Evolutionary conservation across 53 echinoderm and acorn worm genomes (phyloP).

Genomic region (Actinopyga echinites): DNA sequence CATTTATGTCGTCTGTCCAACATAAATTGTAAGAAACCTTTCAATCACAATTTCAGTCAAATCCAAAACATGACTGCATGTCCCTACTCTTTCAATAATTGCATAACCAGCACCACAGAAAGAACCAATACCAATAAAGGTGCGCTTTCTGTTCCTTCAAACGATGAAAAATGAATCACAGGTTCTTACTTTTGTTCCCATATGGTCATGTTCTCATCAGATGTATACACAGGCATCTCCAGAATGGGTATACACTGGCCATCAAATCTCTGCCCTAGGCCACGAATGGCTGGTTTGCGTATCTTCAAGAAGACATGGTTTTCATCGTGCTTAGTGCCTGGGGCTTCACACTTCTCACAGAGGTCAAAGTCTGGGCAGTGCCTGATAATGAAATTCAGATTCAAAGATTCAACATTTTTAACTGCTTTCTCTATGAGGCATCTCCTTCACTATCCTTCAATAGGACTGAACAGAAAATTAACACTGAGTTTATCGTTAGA

Average conservation of each 20-base stretch:
- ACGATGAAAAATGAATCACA: background rate
- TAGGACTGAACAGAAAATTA: too few species aligned
- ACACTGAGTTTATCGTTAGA: too few species aligned
- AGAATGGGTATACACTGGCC: slow-evolving; percentile 66
- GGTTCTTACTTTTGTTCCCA: slow-evolving; percentile 57
- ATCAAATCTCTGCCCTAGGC: slow-evolving; percentile 60
- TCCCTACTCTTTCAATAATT: too few species aligned
- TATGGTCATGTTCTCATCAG: slow-evolving; percentile 60
- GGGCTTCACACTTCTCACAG: slow-evolving; percentile 79
- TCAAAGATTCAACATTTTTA: background rate
- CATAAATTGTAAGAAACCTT: too few species aligned
- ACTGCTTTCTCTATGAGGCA: too few species aligned
- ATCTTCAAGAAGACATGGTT: slow-evolving; percentile 95
- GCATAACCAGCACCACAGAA: too few species aligned
- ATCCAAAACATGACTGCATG: too few species aligned
- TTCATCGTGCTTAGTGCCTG: slow-evolving; percentile 57
- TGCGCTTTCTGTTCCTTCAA: too few species aligned
- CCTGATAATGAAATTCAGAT: slow-evolving; percentile 43
- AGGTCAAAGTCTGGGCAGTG: slow-evolving; percentile 87
- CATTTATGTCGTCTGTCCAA: too few species aligned
- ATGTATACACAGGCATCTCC: slow-evolving; percentile 65
- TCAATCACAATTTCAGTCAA: too few species aligned
- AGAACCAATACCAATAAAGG: too few species aligned
- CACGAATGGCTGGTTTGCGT: slow-evolving; percentile 60
- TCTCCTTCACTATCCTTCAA: too few species aligned